These are phyloP conservation scores for Craterocephalus amniculus DNA, from an alignment of 2,797 vertebrate genomes.

Conservation along the genomic window DNA sequence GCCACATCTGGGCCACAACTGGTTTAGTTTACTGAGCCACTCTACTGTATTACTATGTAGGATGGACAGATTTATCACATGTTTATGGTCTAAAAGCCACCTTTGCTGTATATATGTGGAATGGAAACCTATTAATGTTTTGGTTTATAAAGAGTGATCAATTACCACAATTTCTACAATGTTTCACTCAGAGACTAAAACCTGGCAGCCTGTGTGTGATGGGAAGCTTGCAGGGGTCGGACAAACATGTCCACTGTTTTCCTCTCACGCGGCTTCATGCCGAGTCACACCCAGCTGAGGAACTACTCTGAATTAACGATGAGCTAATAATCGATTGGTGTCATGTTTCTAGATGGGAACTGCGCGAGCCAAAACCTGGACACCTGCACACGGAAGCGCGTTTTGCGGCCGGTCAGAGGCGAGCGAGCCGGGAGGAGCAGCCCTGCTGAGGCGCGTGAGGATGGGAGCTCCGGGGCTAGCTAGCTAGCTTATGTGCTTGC, in stretches of 20 bases:
- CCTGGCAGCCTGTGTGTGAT: no score
- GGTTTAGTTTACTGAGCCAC: neutral
- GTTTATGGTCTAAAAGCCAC: neutral
- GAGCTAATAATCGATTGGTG: constrained; percentile 31
- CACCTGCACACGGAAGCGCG: neutral
- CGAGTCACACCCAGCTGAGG: constrained; percentile 70
- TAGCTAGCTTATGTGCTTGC: constrained; percentile 63
- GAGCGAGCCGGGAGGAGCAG: constrained; percentile 1
- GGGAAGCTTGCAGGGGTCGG: no score
- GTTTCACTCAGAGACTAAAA: no score
- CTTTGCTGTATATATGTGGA: neutral
- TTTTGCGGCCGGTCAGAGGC: neutral
- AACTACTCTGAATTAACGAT: constrained; percentile 11
- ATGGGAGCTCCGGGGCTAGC: constrained; percentile 52
- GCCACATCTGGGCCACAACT: neutral
- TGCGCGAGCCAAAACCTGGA: neutral
- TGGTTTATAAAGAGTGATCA: neutral
- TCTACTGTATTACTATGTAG: neutral
- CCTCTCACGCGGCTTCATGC: constrained; percentile 3
- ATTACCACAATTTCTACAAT: no score
- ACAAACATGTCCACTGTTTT: no score
- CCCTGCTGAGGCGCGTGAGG: constrained; percentile 39
- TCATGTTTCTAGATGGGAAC: neutral
- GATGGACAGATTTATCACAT: neutral
- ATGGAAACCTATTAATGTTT: no score